Evolutionary conservation across 2,113 vertebrate species (phyloP), one percentile per base, ranked within the genome.

Genomic region (Eublepharis macularius): DNA sequence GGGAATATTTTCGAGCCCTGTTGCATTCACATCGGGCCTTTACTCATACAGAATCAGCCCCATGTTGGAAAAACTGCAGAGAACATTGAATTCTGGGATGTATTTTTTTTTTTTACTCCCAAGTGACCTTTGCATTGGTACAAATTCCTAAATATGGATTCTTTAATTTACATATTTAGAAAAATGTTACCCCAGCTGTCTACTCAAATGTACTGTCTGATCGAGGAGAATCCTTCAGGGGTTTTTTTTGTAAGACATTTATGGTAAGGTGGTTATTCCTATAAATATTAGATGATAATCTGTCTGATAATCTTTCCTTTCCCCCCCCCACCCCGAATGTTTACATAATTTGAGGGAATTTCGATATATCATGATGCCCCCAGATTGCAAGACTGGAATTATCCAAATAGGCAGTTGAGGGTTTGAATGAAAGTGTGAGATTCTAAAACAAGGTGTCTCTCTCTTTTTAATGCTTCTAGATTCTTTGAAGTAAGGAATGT

Each of bases 71-170:
- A 60, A 60, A 60, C 57, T 60, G 57, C 57, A 60, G 24, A 60
- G 19, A 60, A 60, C 57, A 32, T 60, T 80, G 43, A 83, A 69
- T 86, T 90, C 8, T 10, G 4, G 47, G 78, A 86, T 68, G 63
- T 45, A 6, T 70, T 66, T 81, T 83, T 86, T 43, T 16, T 5
- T 32, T 76, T 49, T 13, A 74, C 47, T 34, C 47, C 74, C n/a
- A 21, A 2, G 10, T 36, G 16, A 4, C 5, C 34, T 34, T 77
- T 36, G 17, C n/a, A 4, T 54, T 16, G 4, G n/a, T 17, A 39
- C 39, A 68, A 12, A 32, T 45, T 47, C 4, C 43, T 13, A 45
- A 26, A 45, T 47, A 32, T 14, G 41, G 32, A 32, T 75, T 73
- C 49, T 51, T 51, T 51, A 51, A 51, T 51, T 51, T 51, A 51